Percentiles rank a stretch among this genome's conserved stretches.
These are phyloP conservation scores for Megaceryle torquata DNA, from an alignment of 2,113 vertebrate genomes.

Conservation along the genomic window DNA sequence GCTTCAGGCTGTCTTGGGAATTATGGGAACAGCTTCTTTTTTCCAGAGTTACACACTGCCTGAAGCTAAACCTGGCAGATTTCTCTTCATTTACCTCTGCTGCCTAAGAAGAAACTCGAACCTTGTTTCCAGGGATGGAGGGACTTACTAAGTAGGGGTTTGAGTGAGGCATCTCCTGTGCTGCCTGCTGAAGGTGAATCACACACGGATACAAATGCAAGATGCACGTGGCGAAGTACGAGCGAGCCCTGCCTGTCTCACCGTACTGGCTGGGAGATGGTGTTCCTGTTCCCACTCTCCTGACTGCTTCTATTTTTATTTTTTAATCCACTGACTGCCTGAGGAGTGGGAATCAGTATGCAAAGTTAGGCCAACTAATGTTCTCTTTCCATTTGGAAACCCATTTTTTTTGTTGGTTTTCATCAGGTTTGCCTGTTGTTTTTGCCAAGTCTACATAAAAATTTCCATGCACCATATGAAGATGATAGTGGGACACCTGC, in stretches of 20 bases:
- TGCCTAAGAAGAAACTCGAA: not conserved
- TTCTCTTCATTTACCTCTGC: not conserved
- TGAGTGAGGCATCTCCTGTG: not conserved
- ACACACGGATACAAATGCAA: rapidly evolving
- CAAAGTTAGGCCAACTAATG: not conserved
- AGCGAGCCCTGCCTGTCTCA: not conserved
- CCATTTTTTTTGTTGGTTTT: not conserved
- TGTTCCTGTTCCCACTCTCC: not conserved
- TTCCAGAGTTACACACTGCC: not conserved
- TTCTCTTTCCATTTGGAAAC: not conserved
- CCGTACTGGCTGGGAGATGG: not conserved
- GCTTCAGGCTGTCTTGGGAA: not conserved
- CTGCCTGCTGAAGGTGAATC: not conserved
- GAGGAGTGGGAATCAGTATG: not conserved
- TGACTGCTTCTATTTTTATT: not conserved
- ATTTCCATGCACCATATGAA: not conserved
- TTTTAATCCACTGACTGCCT: not conserved
- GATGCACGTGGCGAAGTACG: not conserved
- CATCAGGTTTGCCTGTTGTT: not conserved
- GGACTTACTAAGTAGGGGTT: not conserved
- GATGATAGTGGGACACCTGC: not conserved
- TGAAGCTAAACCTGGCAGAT: not conserved
- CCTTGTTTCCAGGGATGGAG: not conserved
- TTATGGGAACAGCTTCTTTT: not conserved
- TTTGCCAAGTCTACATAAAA: not conserved